phyloP scores from a whole-genome alignment of 1,140 invertebrate species.

The Papilio machaon region DNA sequence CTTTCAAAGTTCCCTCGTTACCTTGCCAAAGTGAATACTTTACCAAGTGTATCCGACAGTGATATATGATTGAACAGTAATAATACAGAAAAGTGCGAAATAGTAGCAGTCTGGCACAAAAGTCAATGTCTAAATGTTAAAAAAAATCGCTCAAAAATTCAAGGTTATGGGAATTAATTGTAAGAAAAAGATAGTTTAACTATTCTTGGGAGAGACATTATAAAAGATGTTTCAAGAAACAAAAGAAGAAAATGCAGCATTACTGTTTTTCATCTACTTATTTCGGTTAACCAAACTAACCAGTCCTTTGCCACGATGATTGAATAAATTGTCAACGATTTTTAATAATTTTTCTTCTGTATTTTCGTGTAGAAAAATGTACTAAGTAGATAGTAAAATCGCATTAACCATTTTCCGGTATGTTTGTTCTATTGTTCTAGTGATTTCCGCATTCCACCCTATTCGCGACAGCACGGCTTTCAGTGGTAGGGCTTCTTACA shows the following conservation, averaged over 20 bases:
- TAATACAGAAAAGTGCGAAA: background rate
- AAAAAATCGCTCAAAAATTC: too few species aligned
- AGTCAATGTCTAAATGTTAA: too few species aligned
- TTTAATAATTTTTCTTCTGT: background rate
- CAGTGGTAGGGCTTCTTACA: slow-evolving; percentile 33
- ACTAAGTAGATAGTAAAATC: background rate
- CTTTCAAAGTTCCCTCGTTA: slow-evolving; percentile 24
- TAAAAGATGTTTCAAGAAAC: too few species aligned
- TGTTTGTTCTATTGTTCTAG: slow-evolving; percentile 5
- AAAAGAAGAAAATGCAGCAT: too few species aligned
- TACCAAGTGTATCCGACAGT: background rate
- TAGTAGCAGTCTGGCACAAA: background rate
- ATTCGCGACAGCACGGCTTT: slow-evolving; percentile 1
- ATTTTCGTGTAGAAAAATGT: background rate
- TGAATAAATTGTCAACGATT: background rate
- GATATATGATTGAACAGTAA: background rate
- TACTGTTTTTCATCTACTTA: too few species aligned
- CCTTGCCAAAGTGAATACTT: background rate
- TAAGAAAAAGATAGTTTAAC: too few species aligned
- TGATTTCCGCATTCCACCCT: slow-evolving; percentile 22
- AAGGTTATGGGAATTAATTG: too few species aligned
- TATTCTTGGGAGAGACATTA: too few species aligned
- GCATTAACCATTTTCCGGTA: background rate
- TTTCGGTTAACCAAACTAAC: too few species aligned
- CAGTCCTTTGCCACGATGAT: too few species aligned